Base-by-base conservation (phyloP, 2,797 vertebrate species). In the Aphelocoma californica region DNA sequence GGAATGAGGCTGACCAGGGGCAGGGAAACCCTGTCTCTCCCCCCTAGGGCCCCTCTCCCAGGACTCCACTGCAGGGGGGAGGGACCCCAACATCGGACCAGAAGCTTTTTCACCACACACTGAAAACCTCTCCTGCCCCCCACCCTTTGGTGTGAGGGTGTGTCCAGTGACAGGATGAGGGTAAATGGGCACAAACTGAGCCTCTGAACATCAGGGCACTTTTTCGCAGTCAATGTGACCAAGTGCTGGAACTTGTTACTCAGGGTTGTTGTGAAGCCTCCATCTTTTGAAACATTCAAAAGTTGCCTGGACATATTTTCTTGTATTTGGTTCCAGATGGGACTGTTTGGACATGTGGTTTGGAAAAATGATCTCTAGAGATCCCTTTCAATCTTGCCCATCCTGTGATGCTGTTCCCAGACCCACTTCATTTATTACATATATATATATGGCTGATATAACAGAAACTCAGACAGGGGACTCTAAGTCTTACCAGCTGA, bases 221-320 rank as follows among this genome's bases (percentile, higher is more conserved):
- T 81, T 65, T 70, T 47, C 38, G 23, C 9, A 14, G 10, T 40
- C 32, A 36, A 15, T 7, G 20, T 45, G 24, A 42, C 9, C 2
- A 6, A 71, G 4, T 0, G 0, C 25, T 42, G 21, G 12, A 19
- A 71, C 18, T 40, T 8, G 2, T 26, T 60, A 18, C 12, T 15
- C 25, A 58, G n/a, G 24, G 3, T 36, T 54, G 7, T 48, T 71
- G 38, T 21, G 34, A 48, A 50, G 2, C 38, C 8, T 66, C 7
- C 12, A 21, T 26, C 7, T 13, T 32, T 42, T 12, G 42, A 72
- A 47, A 42, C 32, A 6, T 34, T 77, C 26, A 56, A 72, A 89
- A 86, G 17, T 10, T 44, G 8, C 24, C 32, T 50, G 31, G 9
- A 36, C 3, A 10, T n/a, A 8, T 5, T 50, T n/a, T 42, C 57